These are phyloP conservation scores for Aythya baeri DNA, from an alignment of 2,113 vertebrate species.

Conservation along the genomic window DNA sequence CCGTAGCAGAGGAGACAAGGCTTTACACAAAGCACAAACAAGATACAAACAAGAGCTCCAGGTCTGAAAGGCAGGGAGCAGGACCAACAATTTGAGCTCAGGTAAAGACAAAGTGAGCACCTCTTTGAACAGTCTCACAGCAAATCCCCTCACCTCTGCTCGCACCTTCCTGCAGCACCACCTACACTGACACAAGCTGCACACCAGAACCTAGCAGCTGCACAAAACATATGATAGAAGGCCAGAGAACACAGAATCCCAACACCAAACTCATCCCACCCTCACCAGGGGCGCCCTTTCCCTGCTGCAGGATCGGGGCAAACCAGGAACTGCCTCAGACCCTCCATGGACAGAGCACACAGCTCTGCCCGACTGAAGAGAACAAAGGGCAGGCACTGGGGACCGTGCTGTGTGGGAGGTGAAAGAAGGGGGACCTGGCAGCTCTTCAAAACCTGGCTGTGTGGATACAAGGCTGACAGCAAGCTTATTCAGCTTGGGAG, in stretches of 20 bases:
- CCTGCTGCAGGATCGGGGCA: neutral
- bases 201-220: accelerated
- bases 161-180: neutral
- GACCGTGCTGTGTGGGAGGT: neutral
- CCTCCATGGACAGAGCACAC: neutral
- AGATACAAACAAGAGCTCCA: accelerated
- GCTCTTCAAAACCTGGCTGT: neutral
- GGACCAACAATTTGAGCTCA: neutral
- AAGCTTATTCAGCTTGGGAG: neutral
- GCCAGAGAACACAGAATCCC: neutral
- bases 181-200: neutral
- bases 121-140: neutral
- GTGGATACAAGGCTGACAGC: neutral
- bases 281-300: neutral
- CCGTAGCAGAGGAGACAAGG: accelerated
- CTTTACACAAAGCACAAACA: neutral
- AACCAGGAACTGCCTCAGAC: neutral
- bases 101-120: accelerated
- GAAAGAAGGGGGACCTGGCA: neutral
- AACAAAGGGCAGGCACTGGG: neutral
- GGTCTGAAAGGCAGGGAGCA: neutral
- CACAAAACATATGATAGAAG: accelerated
- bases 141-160: neutral
- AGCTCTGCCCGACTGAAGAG: neutral
- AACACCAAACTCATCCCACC: neutral